Evolutionary conservation across 2,888 invertebrate genomes (phyloP).

Genomic region (Callyntrura sp.): DNA sequence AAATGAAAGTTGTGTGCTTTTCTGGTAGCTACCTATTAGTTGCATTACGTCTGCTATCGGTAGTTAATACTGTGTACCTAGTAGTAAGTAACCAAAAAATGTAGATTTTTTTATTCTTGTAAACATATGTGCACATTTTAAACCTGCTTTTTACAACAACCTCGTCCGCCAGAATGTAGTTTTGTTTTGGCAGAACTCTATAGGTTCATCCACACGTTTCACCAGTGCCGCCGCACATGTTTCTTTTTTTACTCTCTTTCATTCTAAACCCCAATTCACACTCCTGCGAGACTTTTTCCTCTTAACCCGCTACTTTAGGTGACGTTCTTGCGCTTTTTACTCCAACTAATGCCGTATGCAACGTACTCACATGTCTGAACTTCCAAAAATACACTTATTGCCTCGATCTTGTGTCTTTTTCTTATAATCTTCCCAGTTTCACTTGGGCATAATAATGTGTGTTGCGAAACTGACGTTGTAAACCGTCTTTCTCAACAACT

Average conservation of each 20-base stretch:
- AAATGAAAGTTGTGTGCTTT: neutral
- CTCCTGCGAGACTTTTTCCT: slow-evolving; percentile 17
- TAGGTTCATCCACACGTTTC: neutral
- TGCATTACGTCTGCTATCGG: neutral
- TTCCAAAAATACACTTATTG: neutral
- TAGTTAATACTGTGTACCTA: no score
- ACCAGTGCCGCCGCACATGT: neutral
- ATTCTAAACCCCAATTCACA: neutral
- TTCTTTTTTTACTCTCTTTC: neutral
- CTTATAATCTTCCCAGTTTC: no score
- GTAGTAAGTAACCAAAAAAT: neutral
- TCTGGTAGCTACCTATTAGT: neutral
- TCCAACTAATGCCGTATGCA: neutral
- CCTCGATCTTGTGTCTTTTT: no score
- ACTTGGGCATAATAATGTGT: no score
- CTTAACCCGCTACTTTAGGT: slow-evolving; percentile 17
- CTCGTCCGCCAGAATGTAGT: no score
- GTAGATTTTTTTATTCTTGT: slow-evolving; percentile 7
- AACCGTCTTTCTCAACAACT: no score
- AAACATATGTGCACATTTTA: slow-evolving; percentile 27
- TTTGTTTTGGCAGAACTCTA: no score
- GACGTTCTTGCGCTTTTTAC: neutral
- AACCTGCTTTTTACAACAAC: neutral
- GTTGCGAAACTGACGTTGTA: no score
- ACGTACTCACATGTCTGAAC: neutral